A percentile compares a stretch with the other conserved stretches of the same genome.
Evolutionary conservation across 2,888 invertebrate genomes (phyloP).

Genomic region (Clusia tigrina): DNA sequence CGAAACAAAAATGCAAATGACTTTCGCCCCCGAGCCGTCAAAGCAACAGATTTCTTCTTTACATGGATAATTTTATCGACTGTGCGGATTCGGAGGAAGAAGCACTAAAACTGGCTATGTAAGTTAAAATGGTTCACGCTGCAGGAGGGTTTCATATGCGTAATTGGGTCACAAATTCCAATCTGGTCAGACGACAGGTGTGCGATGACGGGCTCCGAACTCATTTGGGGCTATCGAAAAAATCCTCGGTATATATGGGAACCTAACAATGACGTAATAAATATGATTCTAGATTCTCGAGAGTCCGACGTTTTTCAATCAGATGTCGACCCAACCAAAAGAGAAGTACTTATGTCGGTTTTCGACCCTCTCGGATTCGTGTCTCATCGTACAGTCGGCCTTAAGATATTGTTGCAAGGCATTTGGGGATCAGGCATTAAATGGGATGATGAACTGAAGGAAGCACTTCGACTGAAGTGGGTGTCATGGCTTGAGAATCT

Average conservation of each 20-base stretch:
- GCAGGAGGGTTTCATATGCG: slow-evolving; percentile 20
- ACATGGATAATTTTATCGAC: neutral
- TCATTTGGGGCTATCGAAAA: neutral
- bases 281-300: neutral
- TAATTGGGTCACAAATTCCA: slow-evolving; percentile 2
- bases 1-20: slow-evolving; percentile 25
- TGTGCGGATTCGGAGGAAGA: neutral
- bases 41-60: neutral
- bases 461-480: slow-evolving; percentile 9
- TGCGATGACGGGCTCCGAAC: slow-evolving; percentile 20
- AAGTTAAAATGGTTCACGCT: neutral
- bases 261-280: neutral
- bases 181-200: slow-evolving; percentile 12
- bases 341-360: no score
- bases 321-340: no score
- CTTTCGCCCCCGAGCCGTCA: neutral
- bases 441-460: neutral
- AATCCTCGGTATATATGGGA: neutral
- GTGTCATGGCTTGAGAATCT: slow-evolving; percentile 10
- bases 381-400: no score
- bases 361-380: no score
- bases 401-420: neutral
- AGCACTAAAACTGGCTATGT: neutral
- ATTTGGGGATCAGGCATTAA: neutral
- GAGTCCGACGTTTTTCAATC: no score